Evolutionary conservation across 2,888 invertebrate genomes (phyloP).

Genomic region (Drosophila aldrichi): DNA sequence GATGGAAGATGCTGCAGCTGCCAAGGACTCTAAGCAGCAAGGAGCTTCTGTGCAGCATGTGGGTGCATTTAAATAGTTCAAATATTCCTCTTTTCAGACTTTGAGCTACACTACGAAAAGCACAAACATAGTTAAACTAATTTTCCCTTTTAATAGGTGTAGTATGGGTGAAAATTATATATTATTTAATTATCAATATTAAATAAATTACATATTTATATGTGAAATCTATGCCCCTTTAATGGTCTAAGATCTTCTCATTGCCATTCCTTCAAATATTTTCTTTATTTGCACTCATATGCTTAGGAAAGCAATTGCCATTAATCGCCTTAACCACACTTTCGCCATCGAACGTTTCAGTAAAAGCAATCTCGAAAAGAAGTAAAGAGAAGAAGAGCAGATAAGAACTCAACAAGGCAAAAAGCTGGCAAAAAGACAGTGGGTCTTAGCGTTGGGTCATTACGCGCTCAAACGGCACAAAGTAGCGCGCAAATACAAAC

Average conservation of each 20-base stretch:
- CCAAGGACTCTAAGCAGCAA: constrained; percentile 24
- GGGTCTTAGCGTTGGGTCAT: constrained; percentile 7
- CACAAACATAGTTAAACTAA: not conserved
- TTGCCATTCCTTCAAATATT: not conserved
- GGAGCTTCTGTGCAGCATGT: constrained; percentile 40
- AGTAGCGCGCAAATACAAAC: not conserved
- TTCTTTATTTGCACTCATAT: constrained; percentile 1
- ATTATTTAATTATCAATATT: too few relatives aligned
- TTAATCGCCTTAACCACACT: not conserved
- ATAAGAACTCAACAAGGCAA: not conserved
- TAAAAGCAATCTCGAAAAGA: constrained; percentile 1
- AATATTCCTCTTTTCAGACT: constrained; percentile 47
- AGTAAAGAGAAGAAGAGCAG: not conserved
- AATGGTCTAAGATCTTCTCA: too few relatives aligned
- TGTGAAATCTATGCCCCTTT: not conserved
- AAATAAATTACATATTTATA: not conserved
- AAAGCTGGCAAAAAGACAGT: constrained; percentile 2
- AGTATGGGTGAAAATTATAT: too few relatives aligned
- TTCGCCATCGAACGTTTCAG: not conserved
- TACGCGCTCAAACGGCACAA: constrained; percentile 2
- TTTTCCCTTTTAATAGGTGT: too few relatives aligned
- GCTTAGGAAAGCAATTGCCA: constrained; percentile 1
- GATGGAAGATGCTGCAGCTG: constrained; percentile 60
- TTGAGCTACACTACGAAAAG: constrained; percentile 1
- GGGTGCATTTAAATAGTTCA: constrained; percentile 76